Evolutionary conservation across 2,113 vertebrate genomes (phyloP).

Genomic region (Macroglossus sobrinus): DNA sequence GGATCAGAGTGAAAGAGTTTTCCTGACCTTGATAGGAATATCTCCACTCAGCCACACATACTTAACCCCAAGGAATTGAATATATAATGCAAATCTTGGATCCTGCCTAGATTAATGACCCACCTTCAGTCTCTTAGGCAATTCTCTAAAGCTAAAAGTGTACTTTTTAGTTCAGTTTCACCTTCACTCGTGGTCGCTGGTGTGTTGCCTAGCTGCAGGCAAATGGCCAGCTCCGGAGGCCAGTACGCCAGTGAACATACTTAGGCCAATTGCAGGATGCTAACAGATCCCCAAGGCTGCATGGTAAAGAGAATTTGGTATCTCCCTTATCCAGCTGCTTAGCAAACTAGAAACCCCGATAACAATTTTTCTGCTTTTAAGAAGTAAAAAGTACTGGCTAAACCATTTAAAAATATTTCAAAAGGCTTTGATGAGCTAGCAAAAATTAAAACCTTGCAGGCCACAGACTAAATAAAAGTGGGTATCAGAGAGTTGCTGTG

Average conservation of each 20-base stretch:
- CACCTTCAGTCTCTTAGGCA: neutral
- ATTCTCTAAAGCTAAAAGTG: neutral
- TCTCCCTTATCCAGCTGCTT: neutral
- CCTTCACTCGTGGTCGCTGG: conserved; percentile 28
- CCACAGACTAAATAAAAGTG: neutral
- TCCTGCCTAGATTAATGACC: neutral
- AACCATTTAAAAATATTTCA: neutral
- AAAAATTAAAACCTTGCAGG: neutral
- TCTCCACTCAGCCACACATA: neutral
- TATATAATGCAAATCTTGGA: neutral
- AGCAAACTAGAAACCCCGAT: neutral
- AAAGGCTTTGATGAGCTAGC: neutral
- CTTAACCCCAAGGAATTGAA: neutral
- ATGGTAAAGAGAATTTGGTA: neutral
- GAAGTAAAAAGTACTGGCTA: neutral
- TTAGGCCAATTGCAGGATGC: neutral
- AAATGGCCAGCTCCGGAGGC: neutral
- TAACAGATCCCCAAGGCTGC: neutral
- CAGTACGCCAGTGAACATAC: neutral
- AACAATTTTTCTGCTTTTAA: neutral
- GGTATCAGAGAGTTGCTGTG: neutral
- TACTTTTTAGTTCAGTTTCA: neutral
- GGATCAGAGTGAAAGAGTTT: neutral
- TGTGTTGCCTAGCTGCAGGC: neutral
- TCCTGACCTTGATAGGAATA: neutral